Evolutionary conservation across 2,113 vertebrate genomes (phyloP).

Genomic region (Gnathonemus echidnorhynchus): DNA sequence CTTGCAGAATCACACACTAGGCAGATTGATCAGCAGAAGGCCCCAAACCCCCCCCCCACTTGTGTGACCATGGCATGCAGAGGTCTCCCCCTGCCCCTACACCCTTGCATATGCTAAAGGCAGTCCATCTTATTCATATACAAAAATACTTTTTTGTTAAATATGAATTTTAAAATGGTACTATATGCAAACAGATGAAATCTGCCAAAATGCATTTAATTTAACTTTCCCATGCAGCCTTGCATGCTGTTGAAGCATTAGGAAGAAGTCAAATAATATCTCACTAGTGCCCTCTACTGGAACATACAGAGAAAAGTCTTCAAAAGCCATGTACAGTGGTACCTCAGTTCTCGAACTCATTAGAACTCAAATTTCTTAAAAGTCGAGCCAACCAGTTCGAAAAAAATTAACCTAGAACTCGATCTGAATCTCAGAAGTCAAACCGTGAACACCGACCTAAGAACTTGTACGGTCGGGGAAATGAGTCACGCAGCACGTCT

Average conservation of each 20-base stretch:
- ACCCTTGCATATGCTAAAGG: neutral
- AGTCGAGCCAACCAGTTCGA: too few relatives aligned
- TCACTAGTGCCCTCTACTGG: neutral
- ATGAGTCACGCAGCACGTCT: too few relatives aligned
- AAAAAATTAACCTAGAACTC: too few relatives aligned
- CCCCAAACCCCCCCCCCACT: too few relatives aligned
- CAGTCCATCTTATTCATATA: neutral
- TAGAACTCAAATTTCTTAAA: too few relatives aligned
- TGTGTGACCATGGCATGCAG: neutral
- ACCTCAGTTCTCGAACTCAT: too few relatives aligned
- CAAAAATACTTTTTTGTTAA: neutral
- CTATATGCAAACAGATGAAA: neutral
- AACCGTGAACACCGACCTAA: too few relatives aligned
- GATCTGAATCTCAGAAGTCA: too few relatives aligned
- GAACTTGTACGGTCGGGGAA: too few relatives aligned
- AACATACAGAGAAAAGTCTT: neutral
- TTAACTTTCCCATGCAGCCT: neutral
- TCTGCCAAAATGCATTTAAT: neutral
- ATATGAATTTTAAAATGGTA: neutral
- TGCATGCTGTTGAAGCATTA: neutral
- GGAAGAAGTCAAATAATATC: neutral
- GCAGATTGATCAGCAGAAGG: neutral
- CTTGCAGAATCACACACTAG: neutral
- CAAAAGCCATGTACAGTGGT: neutral
- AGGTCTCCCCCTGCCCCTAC: neutral